phyloP scores from a whole-genome alignment of 2,888 invertebrate genomes.

The Abrostola tripartita region DNA sequence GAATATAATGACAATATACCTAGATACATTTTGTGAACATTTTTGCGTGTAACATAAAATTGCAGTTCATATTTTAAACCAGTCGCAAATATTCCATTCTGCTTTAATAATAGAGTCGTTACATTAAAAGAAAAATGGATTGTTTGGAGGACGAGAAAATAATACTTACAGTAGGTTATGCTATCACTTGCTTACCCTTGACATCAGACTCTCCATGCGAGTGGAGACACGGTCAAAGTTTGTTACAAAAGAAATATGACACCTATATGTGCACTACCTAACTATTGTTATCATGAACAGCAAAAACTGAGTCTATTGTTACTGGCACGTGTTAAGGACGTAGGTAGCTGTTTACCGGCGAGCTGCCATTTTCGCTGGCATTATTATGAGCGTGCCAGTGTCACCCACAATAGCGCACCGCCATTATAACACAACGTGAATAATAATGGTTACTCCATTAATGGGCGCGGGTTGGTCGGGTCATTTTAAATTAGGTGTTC shows the following conservation, averaged over 20 bases:
- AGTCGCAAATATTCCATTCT: too few species aligned
- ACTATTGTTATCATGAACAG: constrained; percentile 23
- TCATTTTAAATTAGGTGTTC: constrained; percentile 8
- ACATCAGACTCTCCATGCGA: background rate
- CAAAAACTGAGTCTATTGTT: constrained; percentile 23
- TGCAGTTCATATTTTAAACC: too few species aligned
- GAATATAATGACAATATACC: too few species aligned
- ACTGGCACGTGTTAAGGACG: constrained; percentile 39
- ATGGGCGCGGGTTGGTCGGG: constrained; percentile 21
- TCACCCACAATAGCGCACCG: constrained; percentile 43
- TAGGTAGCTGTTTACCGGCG: constrained; percentile 20
- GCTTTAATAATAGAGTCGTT: too few species aligned
- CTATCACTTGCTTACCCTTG: background rate
- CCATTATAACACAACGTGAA: constrained; percentile 45
- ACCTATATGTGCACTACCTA: constrained; percentile 9
- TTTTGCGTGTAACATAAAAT: too few species aligned
- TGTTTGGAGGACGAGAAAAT: too few species aligned
- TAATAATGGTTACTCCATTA: constrained; percentile 50
- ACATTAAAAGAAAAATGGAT: too few species aligned
- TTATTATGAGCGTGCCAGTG: constrained; percentile 28
- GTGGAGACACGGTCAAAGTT: background rate
- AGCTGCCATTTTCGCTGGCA: constrained; percentile 34
- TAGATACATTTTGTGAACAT: too few species aligned
- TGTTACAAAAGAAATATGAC: constrained; percentile 3
- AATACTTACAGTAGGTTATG: too few species aligned